phyloP scores from a whole-genome alignment of 2,113 vertebrate species.

The Loxodonta africana region DNA sequence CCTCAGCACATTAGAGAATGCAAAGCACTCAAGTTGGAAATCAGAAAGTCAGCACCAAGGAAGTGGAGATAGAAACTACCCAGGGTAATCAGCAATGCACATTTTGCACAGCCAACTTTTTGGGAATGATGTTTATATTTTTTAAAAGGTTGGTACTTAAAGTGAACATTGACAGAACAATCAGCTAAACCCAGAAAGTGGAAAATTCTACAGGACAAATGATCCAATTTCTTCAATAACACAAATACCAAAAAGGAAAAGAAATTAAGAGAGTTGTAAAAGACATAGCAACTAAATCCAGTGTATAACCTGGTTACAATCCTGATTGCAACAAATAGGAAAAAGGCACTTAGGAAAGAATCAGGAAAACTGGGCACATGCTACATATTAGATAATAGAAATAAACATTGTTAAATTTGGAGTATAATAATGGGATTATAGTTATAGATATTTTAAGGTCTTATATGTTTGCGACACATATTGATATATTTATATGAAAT shows the following conservation, averaged over 20 bases:
- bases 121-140: not conserved
- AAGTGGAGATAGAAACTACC: not conserved
- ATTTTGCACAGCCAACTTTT: slow-evolving; percentile 37
- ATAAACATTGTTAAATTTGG: not conserved
- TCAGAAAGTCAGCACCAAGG: slow-evolving; percentile 36
- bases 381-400: not conserved
- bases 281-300: not conserved
- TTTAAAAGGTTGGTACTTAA: not conserved
- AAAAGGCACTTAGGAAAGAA: not conserved
- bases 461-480: not conserved
- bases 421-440: not conserved
- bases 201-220: not conserved
- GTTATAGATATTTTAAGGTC: not conserved
- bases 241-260: not conserved
- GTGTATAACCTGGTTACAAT: not conserved
- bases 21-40: not conserved
- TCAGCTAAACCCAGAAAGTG: not conserved
- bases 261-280: not conserved
- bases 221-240: slow-evolving; percentile 13
- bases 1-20: slow-evolving; percentile 26
- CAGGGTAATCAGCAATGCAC: not conserved
- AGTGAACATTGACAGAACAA: not conserved
- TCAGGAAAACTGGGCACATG: not conserved
- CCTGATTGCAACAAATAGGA: not conserved
- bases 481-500: not conserved